Base-by-base conservation (phyloP, 2,797 vertebrate genomes). In the Argyrosomus regius region DNA sequence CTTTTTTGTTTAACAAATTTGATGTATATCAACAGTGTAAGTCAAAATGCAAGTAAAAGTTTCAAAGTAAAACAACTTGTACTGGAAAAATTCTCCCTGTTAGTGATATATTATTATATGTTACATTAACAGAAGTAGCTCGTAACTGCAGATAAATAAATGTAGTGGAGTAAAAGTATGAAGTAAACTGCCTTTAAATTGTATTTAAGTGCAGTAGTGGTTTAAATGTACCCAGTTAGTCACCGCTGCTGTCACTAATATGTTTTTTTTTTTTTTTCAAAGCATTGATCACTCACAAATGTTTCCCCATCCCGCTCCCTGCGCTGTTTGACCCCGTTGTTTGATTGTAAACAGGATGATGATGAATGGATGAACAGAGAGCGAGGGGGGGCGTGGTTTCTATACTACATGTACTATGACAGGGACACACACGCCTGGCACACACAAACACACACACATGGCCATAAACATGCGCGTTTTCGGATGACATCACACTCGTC, bases 401-500 rank as follows among this genome's bases (percentile, higher is more conserved):
- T 68, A 1, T 77, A 52, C 60, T 69, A 80, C 46, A 35, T 49
- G 26, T 62, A 75, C 66, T 48, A n/a, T 18, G 11, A 48, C 11
- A 45, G 22, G 3, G 14, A n/a, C 35, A 66, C 39, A 53, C 26
- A 60, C 5, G 5, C 8, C 26, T 26, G 7, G 18, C 10, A 14
- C 46, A 39, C 61, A 65, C 11, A 28, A 12, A 48, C 9, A 57
- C 24, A 52, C 39, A 49, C 22, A 45, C 45, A 41, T 7, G 6
- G n/a, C 46, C 68, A 52, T 60, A 68, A 73, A 82, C 63, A 67
- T 26, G 0, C 22, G 77, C 1, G 31, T 56, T 70, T 41, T 22
- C 17, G 48, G 20, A 50, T 82, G 77, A 81, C 72, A 43, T 85
- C 73, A 79, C 59, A 16, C 10, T 58, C 52, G 5, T 57, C 3